These are phyloP conservation scores for Orthosia incerta DNA, from an alignment of 2,888 invertebrate genomes.

Conservation along the genomic window DNA sequence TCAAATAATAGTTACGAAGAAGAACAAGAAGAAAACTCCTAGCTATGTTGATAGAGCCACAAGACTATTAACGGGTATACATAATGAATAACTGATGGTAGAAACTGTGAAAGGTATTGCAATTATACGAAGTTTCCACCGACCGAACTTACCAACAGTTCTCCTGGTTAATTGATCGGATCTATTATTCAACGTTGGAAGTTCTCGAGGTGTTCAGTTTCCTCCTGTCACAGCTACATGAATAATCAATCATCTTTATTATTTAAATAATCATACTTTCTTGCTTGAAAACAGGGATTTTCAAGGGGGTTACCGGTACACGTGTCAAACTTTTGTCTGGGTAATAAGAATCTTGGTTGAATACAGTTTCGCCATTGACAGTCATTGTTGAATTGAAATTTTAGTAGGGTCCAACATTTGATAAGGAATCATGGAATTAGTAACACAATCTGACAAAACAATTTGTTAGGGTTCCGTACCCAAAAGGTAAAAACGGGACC, in stretches of 20 bases:
- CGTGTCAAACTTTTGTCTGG: background rate
- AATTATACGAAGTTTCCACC: conserved; percentile 78
- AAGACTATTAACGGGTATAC: conserved; percentile 70
- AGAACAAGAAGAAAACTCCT: conserved; percentile 19
- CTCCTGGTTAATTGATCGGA: conserved; percentile 82
- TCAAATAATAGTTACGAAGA: background rate
- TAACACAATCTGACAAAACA: background rate
- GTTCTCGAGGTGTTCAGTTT: conserved; percentile 72
- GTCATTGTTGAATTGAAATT: background rate
- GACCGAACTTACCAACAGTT: conserved; percentile 74
- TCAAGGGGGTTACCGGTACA: background rate
- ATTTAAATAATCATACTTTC: conserved; percentile 64
- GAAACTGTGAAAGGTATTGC: conserved; percentile 77
- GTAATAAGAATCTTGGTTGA: background rate
- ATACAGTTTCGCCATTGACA: background rate
- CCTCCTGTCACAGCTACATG: conserved; percentile 69
- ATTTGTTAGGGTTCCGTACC: too few relatives aligned
- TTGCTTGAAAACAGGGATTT: conserved; percentile 24
- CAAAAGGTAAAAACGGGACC: too few relatives aligned
- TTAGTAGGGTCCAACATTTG: background rate
- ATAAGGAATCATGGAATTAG: background rate
- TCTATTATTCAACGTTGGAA: conserved; percentile 84
- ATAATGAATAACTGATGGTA: conserved; percentile 74
- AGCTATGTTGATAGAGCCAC: conserved; percentile 52
- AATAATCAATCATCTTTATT: conserved; percentile 73